Percentiles rank a stretch among this genome's conserved stretches.
These are phyloP conservation scores for Drosophila santomea DNA, from an alignment of 1,140 invertebrate genomes.

Conservation along the genomic window DNA sequence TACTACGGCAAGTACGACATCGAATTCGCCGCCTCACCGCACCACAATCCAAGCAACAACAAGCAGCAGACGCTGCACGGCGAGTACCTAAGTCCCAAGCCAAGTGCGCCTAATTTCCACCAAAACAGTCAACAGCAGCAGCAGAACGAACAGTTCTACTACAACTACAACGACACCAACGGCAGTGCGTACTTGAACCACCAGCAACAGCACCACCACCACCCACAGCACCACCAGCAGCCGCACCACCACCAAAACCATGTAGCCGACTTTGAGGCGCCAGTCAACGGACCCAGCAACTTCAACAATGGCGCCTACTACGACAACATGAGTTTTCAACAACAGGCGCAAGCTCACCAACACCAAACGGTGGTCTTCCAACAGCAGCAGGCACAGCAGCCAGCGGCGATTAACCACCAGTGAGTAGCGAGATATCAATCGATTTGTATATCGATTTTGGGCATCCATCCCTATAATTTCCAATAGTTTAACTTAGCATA, in stretches of 20 bases:
- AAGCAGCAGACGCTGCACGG: conserved; percentile 65
- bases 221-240: conserved; percentile 58
- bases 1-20: conserved; percentile 83
- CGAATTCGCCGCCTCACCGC: conserved; percentile 75
- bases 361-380: conserved; percentile 69
- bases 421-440: conserved; percentile 37
- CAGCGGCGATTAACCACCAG: conserved; percentile 61
- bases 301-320: conserved; percentile 79
- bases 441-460: not conserved
- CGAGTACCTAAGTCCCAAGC: conserved; percentile 79
- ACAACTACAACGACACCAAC: conserved; percentile 76
- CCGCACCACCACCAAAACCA: conserved; percentile 59
- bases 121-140: conserved; percentile 71
- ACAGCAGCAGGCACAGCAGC: conserved; percentile 65
- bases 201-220: conserved; percentile 58
- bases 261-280: conserved; percentile 69
- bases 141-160: conserved; percentile 69
- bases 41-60: conserved; percentile 60
- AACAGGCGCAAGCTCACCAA: conserved; percentile 50
- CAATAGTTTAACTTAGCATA: no score
- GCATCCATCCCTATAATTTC: no score
- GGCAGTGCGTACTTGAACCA: conserved; percentile 74
- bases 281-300: conserved; percentile 60
- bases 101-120: conserved; percentile 61
- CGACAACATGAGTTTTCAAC: conserved; percentile 79